These are phyloP conservation scores for Agrilus mali DNA, from an alignment of 2,888 invertebrate species.

Conservation along the genomic window DNA sequence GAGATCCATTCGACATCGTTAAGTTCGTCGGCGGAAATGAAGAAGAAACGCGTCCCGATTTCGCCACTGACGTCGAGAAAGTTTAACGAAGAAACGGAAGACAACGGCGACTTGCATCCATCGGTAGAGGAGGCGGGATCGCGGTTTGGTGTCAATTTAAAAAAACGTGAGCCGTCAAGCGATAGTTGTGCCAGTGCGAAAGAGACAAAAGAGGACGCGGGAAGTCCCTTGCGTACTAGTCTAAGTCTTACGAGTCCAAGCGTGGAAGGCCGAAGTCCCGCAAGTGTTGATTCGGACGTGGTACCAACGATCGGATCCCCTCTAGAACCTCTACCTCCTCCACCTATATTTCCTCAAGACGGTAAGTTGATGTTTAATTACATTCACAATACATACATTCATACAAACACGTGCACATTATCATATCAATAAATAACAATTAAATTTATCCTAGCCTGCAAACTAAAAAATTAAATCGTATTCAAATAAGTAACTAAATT, in stretches of 20 bases:
- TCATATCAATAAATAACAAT: no score
- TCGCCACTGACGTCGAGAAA: slow-evolving; percentile 29
- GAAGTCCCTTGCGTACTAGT: slow-evolving; percentile 30
- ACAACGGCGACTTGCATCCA: slow-evolving; percentile 40
- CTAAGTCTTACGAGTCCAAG: slow-evolving; percentile 31
- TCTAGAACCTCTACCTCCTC: slow-evolving; percentile 32
- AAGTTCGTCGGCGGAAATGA: slow-evolving; percentile 26
- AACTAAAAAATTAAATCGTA: neutral
- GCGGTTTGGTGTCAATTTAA: slow-evolving; percentile 55
- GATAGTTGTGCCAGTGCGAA: slow-evolving; percentile 45
- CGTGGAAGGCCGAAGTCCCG: slow-evolving; percentile 31
- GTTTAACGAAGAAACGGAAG: slow-evolving; percentile 25
- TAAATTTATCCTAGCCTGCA: neutral
- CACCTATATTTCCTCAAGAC: slow-evolving; percentile 26
- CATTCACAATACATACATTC: neutral
- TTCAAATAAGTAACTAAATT: no score
- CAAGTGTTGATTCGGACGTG: slow-evolving; percentile 33
- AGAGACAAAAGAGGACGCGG: slow-evolving; percentile 32
- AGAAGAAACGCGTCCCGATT: slow-evolving; percentile 27
- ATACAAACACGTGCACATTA: neutral
- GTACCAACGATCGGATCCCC: slow-evolving; percentile 36
- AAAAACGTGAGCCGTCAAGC: slow-evolving; percentile 51
- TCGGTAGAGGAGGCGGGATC: slow-evolving; percentile 61
- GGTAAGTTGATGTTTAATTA: slow-evolving; percentile 17
- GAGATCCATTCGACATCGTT: slow-evolving; percentile 23